These are phyloP conservation scores for Bovichtus variegatus DNA, from an alignment of 2,797 vertebrate species.

Conservation along the genomic window DNA sequence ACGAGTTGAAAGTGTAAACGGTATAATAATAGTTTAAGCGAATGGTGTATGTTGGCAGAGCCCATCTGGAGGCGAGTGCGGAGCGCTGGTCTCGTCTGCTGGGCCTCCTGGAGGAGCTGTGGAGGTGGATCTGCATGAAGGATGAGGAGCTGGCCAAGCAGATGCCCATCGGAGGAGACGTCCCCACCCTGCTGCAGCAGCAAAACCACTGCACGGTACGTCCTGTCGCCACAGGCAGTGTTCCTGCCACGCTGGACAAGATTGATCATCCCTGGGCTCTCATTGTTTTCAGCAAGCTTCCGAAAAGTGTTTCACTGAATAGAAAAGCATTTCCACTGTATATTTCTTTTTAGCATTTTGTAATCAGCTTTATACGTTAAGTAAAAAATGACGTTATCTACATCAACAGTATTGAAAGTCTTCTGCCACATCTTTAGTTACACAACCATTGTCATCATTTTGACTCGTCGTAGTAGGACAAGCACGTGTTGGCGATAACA, in stretches of 20 bases:
- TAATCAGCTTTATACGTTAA: not conserved
- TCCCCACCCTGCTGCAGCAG: constrained; percentile 94
- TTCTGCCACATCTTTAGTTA: too few species aligned
- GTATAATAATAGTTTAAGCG: constrained; percentile 15
- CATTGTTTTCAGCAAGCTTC: not conserved
- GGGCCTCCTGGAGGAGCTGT: constrained; percentile 92
- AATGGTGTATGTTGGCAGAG: constrained; percentile 79
- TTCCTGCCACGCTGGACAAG: constrained; percentile 5
- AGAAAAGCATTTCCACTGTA: not conserved
- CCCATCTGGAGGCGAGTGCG: constrained; percentile 95
- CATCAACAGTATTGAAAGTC: too few species aligned
- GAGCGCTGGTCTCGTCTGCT: constrained; percentile 95
- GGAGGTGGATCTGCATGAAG: constrained; percentile 94
- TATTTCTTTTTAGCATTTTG: not conserved
- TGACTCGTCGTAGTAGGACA: too few species aligned
- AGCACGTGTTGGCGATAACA: too few species aligned
- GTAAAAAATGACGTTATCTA: too few species aligned
- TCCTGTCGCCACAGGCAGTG: constrained; percentile 29
- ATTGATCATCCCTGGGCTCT: constrained; percentile 11
- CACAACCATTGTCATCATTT: too few species aligned
- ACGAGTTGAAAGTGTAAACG: not conserved
- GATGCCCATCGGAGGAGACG: constrained; percentile 96
- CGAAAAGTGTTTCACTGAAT: not conserved
- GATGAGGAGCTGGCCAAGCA: constrained; percentile 96
- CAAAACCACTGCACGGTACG: constrained; percentile 90